These are phyloP conservation scores for Gadus chalcogrammus DNA, from an alignment of 2,113 vertebrate species.

Conservation along the genomic window DNA sequence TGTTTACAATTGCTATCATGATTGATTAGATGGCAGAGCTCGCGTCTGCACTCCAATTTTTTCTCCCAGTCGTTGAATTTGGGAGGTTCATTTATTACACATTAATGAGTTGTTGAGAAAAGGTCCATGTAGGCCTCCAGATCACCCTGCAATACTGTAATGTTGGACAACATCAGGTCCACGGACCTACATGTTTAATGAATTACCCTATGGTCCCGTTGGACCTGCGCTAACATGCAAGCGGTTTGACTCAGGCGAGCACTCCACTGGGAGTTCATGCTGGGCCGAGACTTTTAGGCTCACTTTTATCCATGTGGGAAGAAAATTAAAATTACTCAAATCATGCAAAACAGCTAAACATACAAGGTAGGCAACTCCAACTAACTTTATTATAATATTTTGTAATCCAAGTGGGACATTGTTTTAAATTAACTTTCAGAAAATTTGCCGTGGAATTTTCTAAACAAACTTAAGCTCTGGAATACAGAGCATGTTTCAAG, in stretches of 20 bases:
- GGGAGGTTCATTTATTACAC: constrained; percentile 62
- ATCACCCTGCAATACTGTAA: constrained; percentile 38
- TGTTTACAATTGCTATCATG: constrained; percentile 39
- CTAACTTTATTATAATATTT: constrained; percentile 6
- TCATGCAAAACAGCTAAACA: constrained; percentile 13
- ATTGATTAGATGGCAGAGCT: constrained; percentile 54
- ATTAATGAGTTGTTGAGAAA: constrained; percentile 66
- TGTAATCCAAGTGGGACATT: constrained; percentile 23
- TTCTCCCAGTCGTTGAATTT: constrained; percentile 43
- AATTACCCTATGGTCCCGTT: background rate
- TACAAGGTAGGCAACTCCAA: constrained; percentile 1
- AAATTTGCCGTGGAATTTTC: constrained; percentile 24
- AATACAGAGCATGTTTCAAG: background rate
- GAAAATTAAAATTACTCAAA: no score
- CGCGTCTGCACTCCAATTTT: constrained; percentile 42
- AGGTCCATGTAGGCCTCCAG: constrained; percentile 20
- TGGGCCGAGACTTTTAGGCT: constrained; percentile 4
- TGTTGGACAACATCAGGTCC: constrained; percentile 16
- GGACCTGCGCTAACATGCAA: no score
- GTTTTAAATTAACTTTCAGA: constrained; percentile 40
- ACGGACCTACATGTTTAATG: constrained; percentile 23
- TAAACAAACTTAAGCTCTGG: constrained; percentile 4
- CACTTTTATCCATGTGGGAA: no score
- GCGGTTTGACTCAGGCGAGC: constrained; percentile 12
- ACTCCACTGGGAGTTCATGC: constrained; percentile 23